Evolutionary conservation across 1,140 invertebrate genomes (phyloP).

Genomic region (Kradibia gibbosae): DNA sequence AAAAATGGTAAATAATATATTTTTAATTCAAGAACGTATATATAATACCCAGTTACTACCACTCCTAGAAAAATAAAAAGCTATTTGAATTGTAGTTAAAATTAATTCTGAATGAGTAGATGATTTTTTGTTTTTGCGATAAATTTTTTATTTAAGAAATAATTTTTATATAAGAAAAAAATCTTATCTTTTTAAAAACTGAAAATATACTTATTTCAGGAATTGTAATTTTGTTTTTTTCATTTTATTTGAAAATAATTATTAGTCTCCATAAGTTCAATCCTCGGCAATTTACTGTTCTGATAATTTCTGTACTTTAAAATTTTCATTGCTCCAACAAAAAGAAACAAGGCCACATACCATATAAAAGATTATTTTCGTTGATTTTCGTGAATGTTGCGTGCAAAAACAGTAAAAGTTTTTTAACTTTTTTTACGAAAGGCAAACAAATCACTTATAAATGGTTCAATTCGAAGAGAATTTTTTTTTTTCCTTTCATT

Average conservation of each 20-base stretch:
- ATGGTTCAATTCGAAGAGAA: not conserved
- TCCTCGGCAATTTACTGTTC: not conserved
- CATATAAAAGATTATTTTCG: not conserved
- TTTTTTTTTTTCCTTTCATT: not conserved
- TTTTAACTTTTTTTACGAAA: not conserved
- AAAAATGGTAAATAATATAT: not conserved
- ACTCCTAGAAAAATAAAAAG: not conserved
- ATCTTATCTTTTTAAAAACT: not conserved
- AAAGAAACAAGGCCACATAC: not conserved
- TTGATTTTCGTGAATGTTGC: not conserved
- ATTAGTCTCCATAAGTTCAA: not conserved
- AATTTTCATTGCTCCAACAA: not conserved
- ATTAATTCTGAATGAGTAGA: not conserved
- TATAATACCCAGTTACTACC: not conserved
- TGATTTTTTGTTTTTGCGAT: too few species aligned
- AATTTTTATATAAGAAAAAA: constrained; percentile 3
- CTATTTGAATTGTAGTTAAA: not conserved
- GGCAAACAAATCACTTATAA: not conserved
- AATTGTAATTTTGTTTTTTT: not conserved
- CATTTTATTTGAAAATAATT: not conserved
- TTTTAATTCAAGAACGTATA: not conserved
- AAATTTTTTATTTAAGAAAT: not conserved
- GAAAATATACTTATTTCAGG: not conserved
- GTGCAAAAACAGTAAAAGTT: not conserved
- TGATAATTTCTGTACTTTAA: not conserved